A percentile compares a stretch with the other conserved stretches of the same genome.
Conservation (phyloP, 2,113 vertebrate species). For the Riparia riparia region DNA sequence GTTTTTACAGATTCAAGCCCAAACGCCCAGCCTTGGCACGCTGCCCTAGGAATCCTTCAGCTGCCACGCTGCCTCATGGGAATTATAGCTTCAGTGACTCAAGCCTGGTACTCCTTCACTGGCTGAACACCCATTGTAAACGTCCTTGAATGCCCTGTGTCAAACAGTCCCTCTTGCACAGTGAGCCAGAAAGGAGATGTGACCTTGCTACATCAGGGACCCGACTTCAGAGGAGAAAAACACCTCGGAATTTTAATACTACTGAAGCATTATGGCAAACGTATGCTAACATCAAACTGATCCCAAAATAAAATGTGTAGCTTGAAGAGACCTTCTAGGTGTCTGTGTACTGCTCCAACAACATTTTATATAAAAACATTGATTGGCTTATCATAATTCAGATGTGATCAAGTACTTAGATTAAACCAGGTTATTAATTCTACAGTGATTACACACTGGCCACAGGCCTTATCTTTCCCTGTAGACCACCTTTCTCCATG, state of each 20-base stretch:
- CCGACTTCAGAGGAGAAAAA: neutral
- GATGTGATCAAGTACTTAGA: neutral
- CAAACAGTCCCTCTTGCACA: neutral
- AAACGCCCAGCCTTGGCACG: neutral
- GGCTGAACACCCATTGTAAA: neutral
- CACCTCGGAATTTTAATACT: neutral
- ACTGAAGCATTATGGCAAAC: neutral
- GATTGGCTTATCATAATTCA: neutral
- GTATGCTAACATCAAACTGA: neutral
- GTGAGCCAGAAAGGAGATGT: neutral
- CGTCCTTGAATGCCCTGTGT: neutral
- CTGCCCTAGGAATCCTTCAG: neutral
- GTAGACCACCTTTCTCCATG: neutral
- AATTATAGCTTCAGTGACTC: neutral
- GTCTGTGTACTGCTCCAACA: neutral
- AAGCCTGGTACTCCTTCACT: neutral
- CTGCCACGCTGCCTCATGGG: neutral
- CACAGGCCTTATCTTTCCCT: neutral
- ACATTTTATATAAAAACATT: neutral
- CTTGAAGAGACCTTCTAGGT: neutral
- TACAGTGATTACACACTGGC: neutral
- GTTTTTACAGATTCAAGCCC: neutral
- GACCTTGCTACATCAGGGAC: neutral
- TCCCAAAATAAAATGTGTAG: neutral
- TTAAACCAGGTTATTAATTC: neutral